Evolutionary conservation across 1,140 invertebrate genomes (phyloP).

Genomic region (Penaeus chinensis): DNA sequence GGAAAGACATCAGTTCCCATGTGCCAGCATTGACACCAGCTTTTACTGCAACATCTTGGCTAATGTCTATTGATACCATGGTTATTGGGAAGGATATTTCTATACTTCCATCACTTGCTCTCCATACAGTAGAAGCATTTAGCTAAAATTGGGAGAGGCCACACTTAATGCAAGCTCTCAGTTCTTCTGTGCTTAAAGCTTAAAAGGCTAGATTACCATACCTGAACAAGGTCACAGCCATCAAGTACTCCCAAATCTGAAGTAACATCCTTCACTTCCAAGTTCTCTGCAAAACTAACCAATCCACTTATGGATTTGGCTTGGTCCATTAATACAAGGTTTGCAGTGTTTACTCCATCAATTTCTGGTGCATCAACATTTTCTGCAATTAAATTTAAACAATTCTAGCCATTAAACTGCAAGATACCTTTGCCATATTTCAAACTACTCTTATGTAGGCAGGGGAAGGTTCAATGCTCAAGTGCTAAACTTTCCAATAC

Average conservation of each 20-base stretch:
- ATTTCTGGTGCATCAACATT: not conserved
- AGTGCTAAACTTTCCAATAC: too few relatives aligned
- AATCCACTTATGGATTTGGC: not conserved
- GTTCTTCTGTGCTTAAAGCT: too few relatives aligned
- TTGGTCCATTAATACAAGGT: not conserved
- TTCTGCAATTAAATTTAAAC: not conserved
- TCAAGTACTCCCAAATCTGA: not conserved
- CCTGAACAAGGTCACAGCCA: conserved; percentile 18
- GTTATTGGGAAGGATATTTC: not conserved
- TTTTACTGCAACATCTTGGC: not conserved
- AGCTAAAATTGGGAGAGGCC: not conserved
- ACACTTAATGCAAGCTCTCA: too few relatives aligned
- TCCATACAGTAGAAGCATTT: not conserved
- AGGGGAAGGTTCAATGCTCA: too few relatives aligned
- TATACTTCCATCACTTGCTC: not conserved
- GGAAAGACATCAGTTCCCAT: not conserved
- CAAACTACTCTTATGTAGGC: too few relatives aligned
- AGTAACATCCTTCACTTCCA: conserved; percentile 9
- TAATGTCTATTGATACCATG: not conserved
- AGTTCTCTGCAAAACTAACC: not conserved
- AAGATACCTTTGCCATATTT: not conserved
- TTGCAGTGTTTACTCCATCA: conserved; percentile 13
- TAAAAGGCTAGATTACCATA: not conserved
- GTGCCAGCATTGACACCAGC: not conserved
- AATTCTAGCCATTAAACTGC: not conserved